These are phyloP conservation scores for Euzetes globulus DNA, from an alignment of 2,888 invertebrate genomes.

Conservation along the genomic window DNA sequence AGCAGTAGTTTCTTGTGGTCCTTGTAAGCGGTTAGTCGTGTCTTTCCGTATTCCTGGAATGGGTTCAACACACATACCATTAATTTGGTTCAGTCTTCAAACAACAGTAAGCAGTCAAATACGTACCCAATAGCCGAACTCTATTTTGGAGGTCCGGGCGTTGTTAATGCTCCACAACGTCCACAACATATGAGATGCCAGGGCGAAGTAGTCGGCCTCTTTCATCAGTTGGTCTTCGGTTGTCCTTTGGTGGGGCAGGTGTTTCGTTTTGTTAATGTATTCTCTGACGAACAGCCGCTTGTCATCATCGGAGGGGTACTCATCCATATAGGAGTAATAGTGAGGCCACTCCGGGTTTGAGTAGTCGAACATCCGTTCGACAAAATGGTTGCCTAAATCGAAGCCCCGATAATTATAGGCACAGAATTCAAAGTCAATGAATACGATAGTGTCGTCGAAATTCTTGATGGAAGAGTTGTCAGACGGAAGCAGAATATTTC, in stretches of 20 bases:
- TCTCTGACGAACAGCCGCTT: conserved; percentile 48
- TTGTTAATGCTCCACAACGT: conserved; percentile 84
- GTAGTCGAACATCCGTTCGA: conserved; percentile 83
- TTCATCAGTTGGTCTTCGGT: conserved; percentile 52
- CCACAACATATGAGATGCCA: conserved; percentile 91
- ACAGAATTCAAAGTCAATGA: conserved; percentile 91
- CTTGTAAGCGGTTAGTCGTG: conserved; percentile 58
- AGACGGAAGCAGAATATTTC: conserved; percentile 55
- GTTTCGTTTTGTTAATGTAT: conserved; percentile 30
- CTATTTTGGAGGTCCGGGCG: conserved; percentile 74
- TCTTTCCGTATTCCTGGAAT: conserved; percentile 60
- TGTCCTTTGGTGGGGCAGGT: conserved; percentile 33
- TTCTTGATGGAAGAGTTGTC: neutral
- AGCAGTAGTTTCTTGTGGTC: conserved; percentile 46
- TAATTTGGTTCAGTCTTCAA: neutral
- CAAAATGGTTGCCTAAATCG: conserved; percentile 88
- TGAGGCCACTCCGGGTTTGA: conserved; percentile 67
- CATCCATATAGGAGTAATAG: conserved; percentile 60
- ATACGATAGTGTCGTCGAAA: conserved; percentile 53
- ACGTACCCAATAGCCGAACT: conserved; percentile 82
- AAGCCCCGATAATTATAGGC: conserved; percentile 85
- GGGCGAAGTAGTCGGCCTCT: conserved; percentile 73
- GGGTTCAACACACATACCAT: conserved; percentile 26
- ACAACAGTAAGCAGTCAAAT: conserved; percentile 2
- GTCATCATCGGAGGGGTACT: conserved; percentile 69